Conservation (phyloP, 2,888 invertebrate species). For the Tillus elongatus region DNA sequence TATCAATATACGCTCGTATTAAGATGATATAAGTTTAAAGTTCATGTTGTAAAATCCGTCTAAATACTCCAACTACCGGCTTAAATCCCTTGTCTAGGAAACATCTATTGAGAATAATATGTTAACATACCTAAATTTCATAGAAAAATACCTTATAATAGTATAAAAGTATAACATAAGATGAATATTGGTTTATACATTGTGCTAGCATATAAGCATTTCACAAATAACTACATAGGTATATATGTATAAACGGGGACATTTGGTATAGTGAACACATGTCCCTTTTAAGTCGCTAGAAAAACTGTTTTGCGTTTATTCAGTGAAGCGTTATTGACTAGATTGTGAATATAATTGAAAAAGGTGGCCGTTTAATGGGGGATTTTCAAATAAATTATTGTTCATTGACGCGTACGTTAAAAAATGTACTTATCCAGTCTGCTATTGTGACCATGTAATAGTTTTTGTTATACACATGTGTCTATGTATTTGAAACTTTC, state of each 20-base stretch:
- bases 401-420: conserved; percentile 33
- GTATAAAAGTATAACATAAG: neutral
- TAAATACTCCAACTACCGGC: too few relatives aligned
- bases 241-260: neutral
- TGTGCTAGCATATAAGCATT: too few relatives aligned
- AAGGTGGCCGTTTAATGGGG: conserved; percentile 39
- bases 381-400: conserved; percentile 37
- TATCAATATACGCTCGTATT: too few relatives aligned
- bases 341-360: conserved; percentile 42
- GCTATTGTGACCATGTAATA: conserved; percentile 15
- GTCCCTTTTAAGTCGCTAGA: conserved; percentile 31
- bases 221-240: too few relatives aligned
- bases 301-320: conserved; percentile 36
- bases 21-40: too few relatives aligned
- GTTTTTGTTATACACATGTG: too few relatives aligned
- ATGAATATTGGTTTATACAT: too few relatives aligned
- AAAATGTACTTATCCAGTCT: conserved; percentile 21
- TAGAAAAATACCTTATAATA: conserved; percentile 18
- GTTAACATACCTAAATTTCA: conserved; percentile 23
- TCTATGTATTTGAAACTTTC: too few relatives aligned
- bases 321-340: conserved; percentile 38
- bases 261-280: conserved; percentile 24
- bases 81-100: too few relatives aligned
- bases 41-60: too few relatives aligned
- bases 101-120: too few relatives aligned